A percentile compares a stretch with the other conserved stretches of the same genome.
These are phyloP conservation scores for Drosophila mulleri DNA, from an alignment of 2,888 invertebrate genomes.

Conservation along the genomic window DNA sequence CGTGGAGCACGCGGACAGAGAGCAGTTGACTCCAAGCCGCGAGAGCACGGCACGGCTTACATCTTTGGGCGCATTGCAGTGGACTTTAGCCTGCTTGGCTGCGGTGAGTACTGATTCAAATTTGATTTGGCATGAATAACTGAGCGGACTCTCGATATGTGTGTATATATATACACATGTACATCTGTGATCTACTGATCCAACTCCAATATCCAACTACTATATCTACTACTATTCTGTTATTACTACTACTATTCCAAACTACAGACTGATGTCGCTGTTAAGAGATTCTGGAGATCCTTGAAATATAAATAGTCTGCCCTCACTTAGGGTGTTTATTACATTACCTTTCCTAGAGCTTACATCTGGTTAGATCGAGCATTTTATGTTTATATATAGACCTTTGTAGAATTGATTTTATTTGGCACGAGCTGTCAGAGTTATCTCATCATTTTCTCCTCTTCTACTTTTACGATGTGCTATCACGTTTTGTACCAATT, in stretches of 20 bases:
- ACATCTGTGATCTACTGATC: too few species aligned
- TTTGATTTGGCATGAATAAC: background rate
- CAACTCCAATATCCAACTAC: background rate
- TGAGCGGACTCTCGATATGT: background rate
- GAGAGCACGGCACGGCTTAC: conserved; percentile 56
- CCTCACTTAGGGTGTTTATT: background rate
- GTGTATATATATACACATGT: background rate
- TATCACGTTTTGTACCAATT: conserved; percentile 65
- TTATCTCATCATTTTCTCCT: background rate
- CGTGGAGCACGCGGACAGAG: background rate
- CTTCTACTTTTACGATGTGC: conserved; percentile 15
- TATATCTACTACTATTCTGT: background rate
- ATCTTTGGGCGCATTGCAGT: conserved; percentile 71
- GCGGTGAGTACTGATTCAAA: conserved; percentile 67
- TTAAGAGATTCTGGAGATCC: too few species aligned
- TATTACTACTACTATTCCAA: background rate
- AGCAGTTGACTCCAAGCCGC: conserved; percentile 22
- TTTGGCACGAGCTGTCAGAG: background rate
- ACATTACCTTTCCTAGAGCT: background rate
- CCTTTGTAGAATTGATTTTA: background rate
- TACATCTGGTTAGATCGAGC: background rate
- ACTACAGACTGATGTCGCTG: too few species aligned
- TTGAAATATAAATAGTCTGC: too few species aligned
- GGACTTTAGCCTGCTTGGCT: conserved; percentile 71
- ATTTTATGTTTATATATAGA: background rate